phyloP scores from a whole-genome alignment of 1,140 invertebrate species.

The Camponotus floridanus region DNA sequence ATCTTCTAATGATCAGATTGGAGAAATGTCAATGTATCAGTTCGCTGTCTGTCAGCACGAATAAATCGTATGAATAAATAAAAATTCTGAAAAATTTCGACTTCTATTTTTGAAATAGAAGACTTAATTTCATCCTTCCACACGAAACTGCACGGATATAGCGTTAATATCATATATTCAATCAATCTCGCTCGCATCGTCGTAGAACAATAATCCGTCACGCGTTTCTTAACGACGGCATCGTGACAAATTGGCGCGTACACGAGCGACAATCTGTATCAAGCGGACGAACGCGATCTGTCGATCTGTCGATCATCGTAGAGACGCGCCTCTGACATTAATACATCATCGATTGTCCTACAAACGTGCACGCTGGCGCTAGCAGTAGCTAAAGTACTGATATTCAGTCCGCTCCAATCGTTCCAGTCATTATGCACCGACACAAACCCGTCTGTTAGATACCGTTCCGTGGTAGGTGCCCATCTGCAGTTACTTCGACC shows the following conservation, averaged over 20 bases:
- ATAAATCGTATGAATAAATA: neutral
- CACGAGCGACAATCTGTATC: slow-evolving; percentile 52
- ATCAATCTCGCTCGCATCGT: neutral
- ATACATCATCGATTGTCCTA: slow-evolving; percentile 79
- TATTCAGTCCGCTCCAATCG: slow-evolving; percentile 71
- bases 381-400: slow-evolving; percentile 60
- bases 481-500: slow-evolving; percentile 46
- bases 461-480: slow-evolving; percentile 15
- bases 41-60: too few species aligned
- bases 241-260: slow-evolving; percentile 55
- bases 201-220: slow-evolving; percentile 26
- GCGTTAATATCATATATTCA: neutral
- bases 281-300: slow-evolving; percentile 31
- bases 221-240: slow-evolving; percentile 47
- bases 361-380: slow-evolving; percentile 64
- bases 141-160: too few species aligned
- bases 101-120: neutral
- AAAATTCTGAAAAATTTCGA: neutral
- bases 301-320: slow-evolving; percentile 6
- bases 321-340: slow-evolving; percentile 72
- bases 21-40: neutral
- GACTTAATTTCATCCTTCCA: neutral
- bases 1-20: neutral
- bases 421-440: slow-evolving; percentile 72
- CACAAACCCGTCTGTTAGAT: slow-evolving; percentile 68